Evolutionary conservation across 1,140 invertebrate species (phyloP).

Genomic region (Acromyrmex echinatior): DNA sequence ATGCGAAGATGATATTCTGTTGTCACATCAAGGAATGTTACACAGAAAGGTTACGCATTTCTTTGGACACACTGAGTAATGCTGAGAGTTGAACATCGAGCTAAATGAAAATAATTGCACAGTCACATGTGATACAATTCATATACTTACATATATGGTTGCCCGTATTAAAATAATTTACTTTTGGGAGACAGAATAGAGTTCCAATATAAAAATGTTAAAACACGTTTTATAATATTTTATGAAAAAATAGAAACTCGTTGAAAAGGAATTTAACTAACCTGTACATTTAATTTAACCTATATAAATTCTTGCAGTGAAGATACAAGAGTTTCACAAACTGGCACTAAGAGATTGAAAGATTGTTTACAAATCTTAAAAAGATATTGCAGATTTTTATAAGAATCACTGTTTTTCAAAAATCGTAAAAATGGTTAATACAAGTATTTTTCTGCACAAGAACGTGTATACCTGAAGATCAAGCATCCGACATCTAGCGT

Average conservation of each 20-base stretch:
- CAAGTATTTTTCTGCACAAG: too few species aligned
- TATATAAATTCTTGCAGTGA: not conserved
- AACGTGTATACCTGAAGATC: too few species aligned
- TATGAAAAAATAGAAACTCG: not conserved
- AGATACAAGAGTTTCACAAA: not conserved
- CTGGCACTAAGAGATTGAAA: not conserved
- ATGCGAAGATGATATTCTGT: not conserved
- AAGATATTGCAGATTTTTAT: not conserved
- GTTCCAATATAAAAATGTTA: not conserved
- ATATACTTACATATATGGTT: too few species aligned
- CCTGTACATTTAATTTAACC: not conserved
- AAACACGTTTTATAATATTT: not conserved
- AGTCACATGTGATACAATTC: too few species aligned
- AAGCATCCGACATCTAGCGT: too few species aligned
- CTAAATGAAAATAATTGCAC: too few species aligned
- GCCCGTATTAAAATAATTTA: too few species aligned
- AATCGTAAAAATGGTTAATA: not conserved
- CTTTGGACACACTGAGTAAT: too few species aligned
- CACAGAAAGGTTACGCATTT: too few species aligned
- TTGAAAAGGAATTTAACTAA: not conserved
- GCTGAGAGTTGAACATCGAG: too few species aligned
- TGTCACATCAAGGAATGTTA: too few species aligned
- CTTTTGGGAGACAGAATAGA: too few species aligned
- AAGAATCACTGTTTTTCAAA: not conserved
- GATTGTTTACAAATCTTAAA: not conserved